Evolutionary conservation across 2,113 vertebrate species (phyloP).

Genomic region (mouse (Mus musculus)): DNA sequence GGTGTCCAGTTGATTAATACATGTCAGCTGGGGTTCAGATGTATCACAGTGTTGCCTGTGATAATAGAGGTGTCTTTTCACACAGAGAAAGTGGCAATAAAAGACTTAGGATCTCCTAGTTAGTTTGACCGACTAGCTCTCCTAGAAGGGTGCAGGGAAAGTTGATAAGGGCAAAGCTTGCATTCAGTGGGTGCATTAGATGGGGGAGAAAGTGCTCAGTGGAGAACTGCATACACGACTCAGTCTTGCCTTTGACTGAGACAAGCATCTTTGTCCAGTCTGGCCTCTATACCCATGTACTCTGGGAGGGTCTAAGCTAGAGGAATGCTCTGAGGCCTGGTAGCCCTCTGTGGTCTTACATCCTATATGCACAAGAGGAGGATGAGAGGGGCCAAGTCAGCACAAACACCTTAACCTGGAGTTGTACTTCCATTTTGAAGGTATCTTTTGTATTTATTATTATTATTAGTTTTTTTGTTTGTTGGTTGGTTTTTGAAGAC

Average conservation of each 20-base stretch:
- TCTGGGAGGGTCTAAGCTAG: background rate
- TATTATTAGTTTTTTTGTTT: background rate
- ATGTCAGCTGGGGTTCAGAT: background rate
- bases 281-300: background rate
- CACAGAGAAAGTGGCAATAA: background rate
- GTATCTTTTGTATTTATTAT: background rate
- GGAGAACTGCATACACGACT: rapidly evolving
- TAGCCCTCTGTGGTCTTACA: too few species aligned
- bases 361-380: too few species aligned
- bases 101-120: background rate
- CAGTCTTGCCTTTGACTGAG: background rate
- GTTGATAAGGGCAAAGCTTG: rapidly evolving
- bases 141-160: background rate
- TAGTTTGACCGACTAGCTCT: background rate
- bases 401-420: too few species aligned
- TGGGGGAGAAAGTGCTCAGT: too few species aligned
- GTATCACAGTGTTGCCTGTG: background rate
- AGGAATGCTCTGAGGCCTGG: background rate
- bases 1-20: background rate
- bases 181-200: background rate
- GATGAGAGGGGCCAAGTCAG: background rate
- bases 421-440: background rate
- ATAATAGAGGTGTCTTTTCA: background rate
- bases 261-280: background rate
- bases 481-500: background rate